Evolutionary conservation across 2,888 invertebrate species (phyloP).

Genomic region (Zygothrica quintamaculata): DNA sequence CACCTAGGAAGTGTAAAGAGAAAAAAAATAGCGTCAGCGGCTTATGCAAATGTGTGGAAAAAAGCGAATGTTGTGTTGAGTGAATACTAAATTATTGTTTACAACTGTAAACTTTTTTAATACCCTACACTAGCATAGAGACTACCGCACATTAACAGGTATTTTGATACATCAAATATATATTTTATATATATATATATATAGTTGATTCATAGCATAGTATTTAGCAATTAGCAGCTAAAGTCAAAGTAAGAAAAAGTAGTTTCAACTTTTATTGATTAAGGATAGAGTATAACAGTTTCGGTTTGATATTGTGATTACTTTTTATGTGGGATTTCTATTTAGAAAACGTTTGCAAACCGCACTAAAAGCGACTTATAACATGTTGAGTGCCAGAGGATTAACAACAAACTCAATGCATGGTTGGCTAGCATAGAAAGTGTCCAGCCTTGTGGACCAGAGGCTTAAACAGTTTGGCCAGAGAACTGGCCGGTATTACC

Average conservation of each 20-base stretch:
- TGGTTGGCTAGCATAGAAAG: slow-evolving; percentile 37
- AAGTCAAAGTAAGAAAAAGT: too few species aligned
- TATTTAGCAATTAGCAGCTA: too few species aligned
- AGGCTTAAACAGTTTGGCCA: too few species aligned
- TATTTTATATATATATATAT: neutral
- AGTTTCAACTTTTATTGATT: too few species aligned
- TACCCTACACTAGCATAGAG: slow-evolving; percentile 14
- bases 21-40: slow-evolving; percentile 78
- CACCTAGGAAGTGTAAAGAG: slow-evolving; percentile 26
- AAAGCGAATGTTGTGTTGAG: slow-evolving; percentile 73
- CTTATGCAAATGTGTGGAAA: slow-evolving; percentile 76
- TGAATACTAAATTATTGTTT: slow-evolving; percentile 81
- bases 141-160: too few species aligned
- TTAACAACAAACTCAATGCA: slow-evolving; percentile 66
- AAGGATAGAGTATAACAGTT: slow-evolving; percentile 18
- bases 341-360: slow-evolving; percentile 76
- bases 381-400: slow-evolving; percentile 80
- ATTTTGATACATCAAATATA: too few species aligned
- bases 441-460: too few species aligned
- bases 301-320: slow-evolving; percentile 10
- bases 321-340: slow-evolving; percentile 33
- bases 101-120: slow-evolving; percentile 75
- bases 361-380: slow-evolving; percentile 81
- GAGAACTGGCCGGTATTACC: too few species aligned
- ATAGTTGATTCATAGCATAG: too few species aligned